Evolutionary conservation across 2,888 invertebrate species (phyloP).

Genomic region (Pandemis cinnamomeana): DNA sequence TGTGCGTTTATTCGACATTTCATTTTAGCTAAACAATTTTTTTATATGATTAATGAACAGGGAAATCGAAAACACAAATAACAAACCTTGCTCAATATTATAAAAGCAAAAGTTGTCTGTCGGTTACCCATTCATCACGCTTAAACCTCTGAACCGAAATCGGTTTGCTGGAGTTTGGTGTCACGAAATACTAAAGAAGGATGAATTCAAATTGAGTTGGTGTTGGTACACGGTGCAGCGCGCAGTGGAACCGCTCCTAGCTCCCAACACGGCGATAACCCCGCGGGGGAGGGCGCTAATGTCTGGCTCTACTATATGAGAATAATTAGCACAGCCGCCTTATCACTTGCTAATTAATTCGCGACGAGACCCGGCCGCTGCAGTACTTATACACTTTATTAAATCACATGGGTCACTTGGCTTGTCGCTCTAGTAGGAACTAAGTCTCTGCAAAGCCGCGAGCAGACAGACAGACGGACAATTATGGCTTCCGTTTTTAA

Average conservation of each 20-base stretch:
- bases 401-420: not conserved
- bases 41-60: no score
- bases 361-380: conserved; percentile 48
- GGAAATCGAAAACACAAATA: no score
- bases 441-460: no score
- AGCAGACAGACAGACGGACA: no score
- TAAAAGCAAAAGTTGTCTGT: no score
- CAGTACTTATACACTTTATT: not conserved
- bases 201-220: not conserved
- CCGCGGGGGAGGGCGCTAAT: conserved; percentile 44
- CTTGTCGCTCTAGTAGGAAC: not conserved
- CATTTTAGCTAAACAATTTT: not conserved
- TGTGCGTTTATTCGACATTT: not conserved
- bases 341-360: conserved; percentile 75
- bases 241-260: conserved; percentile 46
- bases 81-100: no score
- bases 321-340: conserved; percentile 72
- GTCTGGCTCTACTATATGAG: conserved; percentile 43
- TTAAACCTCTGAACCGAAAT: no score
- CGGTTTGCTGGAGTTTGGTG: no score
- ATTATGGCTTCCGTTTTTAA: no score
- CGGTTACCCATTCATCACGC: no score
- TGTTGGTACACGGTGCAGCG: conserved; percentile 46
- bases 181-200: not conserved
- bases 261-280: conserved; percentile 46